Base-by-base conservation (phyloP, 2,888 invertebrate genomes). In the Cephus nigrinus region DNA sequence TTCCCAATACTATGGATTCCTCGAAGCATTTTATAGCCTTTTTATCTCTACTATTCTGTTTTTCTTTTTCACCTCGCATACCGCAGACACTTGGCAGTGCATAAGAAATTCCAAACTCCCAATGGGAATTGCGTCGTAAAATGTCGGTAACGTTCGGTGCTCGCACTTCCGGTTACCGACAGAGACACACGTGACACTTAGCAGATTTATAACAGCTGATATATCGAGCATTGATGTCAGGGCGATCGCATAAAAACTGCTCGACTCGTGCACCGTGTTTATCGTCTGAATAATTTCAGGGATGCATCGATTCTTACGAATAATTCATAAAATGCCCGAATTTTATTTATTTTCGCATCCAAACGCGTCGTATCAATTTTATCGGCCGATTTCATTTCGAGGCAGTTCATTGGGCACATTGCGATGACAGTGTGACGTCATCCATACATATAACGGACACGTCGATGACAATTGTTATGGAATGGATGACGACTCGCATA, bases 391-490 rank as follows among this genome's bases (percentile, higher is more conserved):
- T 2, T 15, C 9, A 23, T 9, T 9, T 23, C 15, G 9, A 9
- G 9, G 2, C 2, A 9, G 9, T 23, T 23, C 9, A 0, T 23
- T 23, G 0, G 55, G 9, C 2, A 5, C 2, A 1, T 23, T 55
- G 9, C 23, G 55, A 55, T 1, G 9, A 55, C 23, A 0, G 55
- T 23, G 9, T 55, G 9, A 15, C 15, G 23, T 55, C 55, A 40
- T 40, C 0, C 5, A 4, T 5, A 15, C 40, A 15, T 5, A 5
- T 4, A 5, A 15, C 15, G 15, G 15, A 15, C 5, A 40, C 40
- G 55, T 55, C 55, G 55, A 23, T 55, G 40, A 40, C 55, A 23
- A 23, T 55, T 3, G 9, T 5, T 15, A 55, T 9, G 55, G 55
- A 55, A 55, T 2, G 23, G 15, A 55, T 55, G 55, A 55, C 23